These are phyloP conservation scores for Molossus molossus DNA, from an alignment of 2,797 vertebrate species.

Conservation along the genomic window DNA sequence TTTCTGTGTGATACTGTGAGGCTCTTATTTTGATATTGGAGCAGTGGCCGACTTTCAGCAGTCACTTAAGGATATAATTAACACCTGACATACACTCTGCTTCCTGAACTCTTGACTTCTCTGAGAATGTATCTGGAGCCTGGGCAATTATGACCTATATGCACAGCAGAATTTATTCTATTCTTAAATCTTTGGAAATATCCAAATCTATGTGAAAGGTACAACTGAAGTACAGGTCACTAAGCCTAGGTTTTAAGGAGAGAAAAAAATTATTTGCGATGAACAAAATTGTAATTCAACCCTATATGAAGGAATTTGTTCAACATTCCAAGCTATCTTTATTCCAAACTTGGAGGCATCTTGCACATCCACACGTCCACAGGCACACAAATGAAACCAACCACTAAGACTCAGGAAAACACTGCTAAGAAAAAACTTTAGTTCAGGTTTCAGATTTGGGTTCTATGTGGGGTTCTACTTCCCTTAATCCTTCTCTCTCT, in stretches of 20 bases:
- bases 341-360: background rate
- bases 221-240: background rate
- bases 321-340: slow-evolving; percentile 17
- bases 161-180: slow-evolving; percentile 48
- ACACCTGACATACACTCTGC: background rate
- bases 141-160: slow-evolving; percentile 59
- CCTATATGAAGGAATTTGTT: background rate
- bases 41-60: slow-evolving; percentile 55
- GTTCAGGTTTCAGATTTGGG: background rate
- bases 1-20: slow-evolving; percentile 1
- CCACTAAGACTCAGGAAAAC: background rate
- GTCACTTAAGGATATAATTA: slow-evolving; percentile 65
- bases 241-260: slow-evolving; percentile 33
- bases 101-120: slow-evolving; percentile 51
- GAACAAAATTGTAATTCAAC: slow-evolving; percentile 40
- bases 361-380: background rate
- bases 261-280: slow-evolving; percentile 56
- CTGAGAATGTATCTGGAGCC: slow-evolving; percentile 62
- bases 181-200: slow-evolving; percentile 68
- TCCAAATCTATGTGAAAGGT: background rate
- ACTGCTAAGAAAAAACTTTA: background rate
- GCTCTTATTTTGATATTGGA: slow-evolving; percentile 76
- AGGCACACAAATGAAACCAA: background rate
- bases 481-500: background rate
- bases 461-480: background rate